phyloP scores from a whole-genome alignment of 2,797 vertebrate genomes.

The Heteromormyrus szaboi region DNA sequence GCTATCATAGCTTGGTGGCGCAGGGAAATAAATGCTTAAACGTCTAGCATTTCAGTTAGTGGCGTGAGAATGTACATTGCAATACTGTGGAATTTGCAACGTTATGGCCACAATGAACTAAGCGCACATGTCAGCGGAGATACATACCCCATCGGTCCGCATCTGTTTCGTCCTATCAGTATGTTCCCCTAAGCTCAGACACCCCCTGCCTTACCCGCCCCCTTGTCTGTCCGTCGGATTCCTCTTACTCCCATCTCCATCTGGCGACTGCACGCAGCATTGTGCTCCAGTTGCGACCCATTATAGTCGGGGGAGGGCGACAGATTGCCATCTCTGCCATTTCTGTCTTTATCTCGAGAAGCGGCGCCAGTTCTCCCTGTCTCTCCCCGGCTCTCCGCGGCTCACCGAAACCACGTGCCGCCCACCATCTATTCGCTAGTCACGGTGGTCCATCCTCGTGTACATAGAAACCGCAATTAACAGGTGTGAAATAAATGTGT shows the following conservation, averaged over 20 bases:
- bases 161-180: conserved; percentile 15
- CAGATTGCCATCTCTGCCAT: conserved; percentile 9
- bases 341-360: conserved; percentile 18
- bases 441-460: background rate
- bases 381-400: background rate
- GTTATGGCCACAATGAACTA: background rate
- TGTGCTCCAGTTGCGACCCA: conserved; percentile 13
- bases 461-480: background rate
- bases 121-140: conserved; percentile 13
- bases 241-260: background rate
- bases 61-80: background rate
- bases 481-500: background rate
- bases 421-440: background rate
- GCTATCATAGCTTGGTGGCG: background rate
- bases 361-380: background rate
- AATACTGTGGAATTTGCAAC: background rate
- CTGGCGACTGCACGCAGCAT: conserved; percentile 1
- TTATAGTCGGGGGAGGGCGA: conserved; percentile 19
- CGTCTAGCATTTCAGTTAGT: background rate
- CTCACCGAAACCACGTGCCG: background rate
- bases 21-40: background rate
- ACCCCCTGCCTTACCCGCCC: conserved; percentile 17
- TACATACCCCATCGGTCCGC: background rate
- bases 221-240: conserved; percentile 14
- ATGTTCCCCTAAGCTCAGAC: conserved; percentile 4